Evolutionary conservation across 2,113 vertebrate genomes (phyloP).

Genomic region (Willisornis vidua): DNA sequence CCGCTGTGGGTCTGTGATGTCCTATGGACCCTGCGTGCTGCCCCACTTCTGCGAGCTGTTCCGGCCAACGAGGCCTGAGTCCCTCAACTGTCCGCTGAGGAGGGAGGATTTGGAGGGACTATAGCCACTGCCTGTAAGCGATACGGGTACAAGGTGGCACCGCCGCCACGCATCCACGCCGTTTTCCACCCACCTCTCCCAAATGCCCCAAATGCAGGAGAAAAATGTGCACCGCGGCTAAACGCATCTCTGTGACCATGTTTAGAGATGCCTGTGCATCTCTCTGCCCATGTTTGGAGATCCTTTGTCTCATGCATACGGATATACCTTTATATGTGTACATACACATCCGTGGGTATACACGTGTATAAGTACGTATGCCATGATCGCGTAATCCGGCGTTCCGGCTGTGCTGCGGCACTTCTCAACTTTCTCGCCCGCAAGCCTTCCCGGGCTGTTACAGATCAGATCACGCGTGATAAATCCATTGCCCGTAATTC

Average conservation of each 20-base stretch:
- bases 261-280: background rate
- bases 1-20: background rate
- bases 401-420: background rate
- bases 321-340: background rate
- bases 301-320: background rate
- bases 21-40: background rate
- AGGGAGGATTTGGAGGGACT: background rate
- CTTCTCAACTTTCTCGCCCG: background rate
- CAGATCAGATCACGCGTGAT: background rate
- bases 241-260: background rate
- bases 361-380: background rate
- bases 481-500: background rate
- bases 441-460: background rate
- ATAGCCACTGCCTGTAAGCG: background rate
- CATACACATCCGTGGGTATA: rapidly evolving
- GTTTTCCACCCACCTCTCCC: background rate
- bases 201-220: background rate
- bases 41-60: background rate
- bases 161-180: background rate
- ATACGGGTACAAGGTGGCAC: rapidly evolving
- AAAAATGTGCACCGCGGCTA: background rate
- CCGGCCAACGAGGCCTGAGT: background rate
- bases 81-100: background rate
- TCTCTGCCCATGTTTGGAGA: background rate
- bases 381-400: background rate